phyloP scores from a whole-genome alignment of 2,888 invertebrate genomes.

The Junonia oenone region DNA sequence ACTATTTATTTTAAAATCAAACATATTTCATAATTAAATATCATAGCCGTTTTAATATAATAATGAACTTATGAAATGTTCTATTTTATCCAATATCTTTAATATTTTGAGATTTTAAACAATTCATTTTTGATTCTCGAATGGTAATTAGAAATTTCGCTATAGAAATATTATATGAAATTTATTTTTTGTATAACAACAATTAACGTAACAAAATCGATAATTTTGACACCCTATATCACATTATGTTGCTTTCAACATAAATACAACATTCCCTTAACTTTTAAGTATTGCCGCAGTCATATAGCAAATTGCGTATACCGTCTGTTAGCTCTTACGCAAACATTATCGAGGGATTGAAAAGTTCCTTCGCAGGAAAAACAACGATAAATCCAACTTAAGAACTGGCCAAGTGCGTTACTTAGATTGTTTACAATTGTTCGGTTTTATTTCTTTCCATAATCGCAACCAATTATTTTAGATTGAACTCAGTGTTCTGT shows the following conservation, averaged over 20 bases:
- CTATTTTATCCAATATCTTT: no score
- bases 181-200: no score
- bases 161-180: no score
- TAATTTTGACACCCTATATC: background rate
- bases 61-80: no score
- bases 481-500: conserved; percentile 16
- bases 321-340: conserved; percentile 53
- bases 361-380: conserved; percentile 62
- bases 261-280: background rate
- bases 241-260: background rate
- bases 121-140: no score
- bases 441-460: conserved; percentile 9
- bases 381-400: conserved; percentile 73
- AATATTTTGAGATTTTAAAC: no score
- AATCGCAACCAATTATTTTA: conserved; percentile 19
- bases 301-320: conserved; percentile 17
- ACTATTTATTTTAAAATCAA: no score
- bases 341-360: conserved; percentile 63
- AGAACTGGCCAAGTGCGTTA: conserved; percentile 42
- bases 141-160: no score
- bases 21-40: no score
- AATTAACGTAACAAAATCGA: no score
- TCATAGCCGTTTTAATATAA: no score
- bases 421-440: conserved; percentile 15
- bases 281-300: conserved; percentile 2